Evolutionary conservation across 2,888 invertebrate species (phyloP).

Genomic region (Epiblema foenella): DNA sequence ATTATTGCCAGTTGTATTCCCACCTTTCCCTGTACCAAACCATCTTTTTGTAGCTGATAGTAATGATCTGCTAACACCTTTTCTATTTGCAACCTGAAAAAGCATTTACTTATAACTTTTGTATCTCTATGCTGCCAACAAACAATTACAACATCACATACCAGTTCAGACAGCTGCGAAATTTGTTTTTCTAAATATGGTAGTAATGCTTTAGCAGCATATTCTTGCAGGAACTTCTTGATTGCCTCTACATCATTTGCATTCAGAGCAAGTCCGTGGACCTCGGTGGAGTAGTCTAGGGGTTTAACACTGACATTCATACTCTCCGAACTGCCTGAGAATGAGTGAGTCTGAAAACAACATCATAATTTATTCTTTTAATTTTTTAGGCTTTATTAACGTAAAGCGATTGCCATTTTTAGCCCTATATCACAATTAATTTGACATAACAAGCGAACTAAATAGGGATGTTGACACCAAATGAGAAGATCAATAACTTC

Average conservation of each 20-base stretch:
- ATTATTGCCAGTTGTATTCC: constrained; percentile 89
- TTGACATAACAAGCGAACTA: too few species aligned
- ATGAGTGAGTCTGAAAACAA: constrained; percentile 75
- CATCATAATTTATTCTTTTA: background rate
- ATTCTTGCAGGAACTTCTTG: constrained; percentile 93
- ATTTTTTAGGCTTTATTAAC: background rate
- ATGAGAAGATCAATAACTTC: too few species aligned
- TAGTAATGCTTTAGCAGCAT: constrained; percentile 92
- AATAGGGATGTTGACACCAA: too few species aligned
- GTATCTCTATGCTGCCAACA: constrained; percentile 15
- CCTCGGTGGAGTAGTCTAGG: constrained; percentile 77
- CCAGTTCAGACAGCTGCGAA: constrained; percentile 90
- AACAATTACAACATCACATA: constrained; percentile 56
- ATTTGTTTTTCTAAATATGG: constrained; percentile 97
- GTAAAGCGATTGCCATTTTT: background rate
- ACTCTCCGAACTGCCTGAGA: constrained; percentile 85
- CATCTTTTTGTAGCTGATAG: constrained; percentile 97
- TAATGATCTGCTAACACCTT: constrained; percentile 96
- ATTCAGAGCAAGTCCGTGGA: constrained; percentile 91
- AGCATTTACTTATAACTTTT: constrained; percentile 7
- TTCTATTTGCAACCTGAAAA: constrained; percentile 90
- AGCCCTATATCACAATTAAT: background rate
- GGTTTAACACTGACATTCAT: constrained; percentile 82
- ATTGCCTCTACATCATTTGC: constrained; percentile 94
- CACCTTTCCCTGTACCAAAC: constrained; percentile 96